Percentiles rank a stretch among this genome's conserved stretches.
Conservation (phyloP, 2,888 invertebrate genomes). For the Creontiades dilutus region DNA sequence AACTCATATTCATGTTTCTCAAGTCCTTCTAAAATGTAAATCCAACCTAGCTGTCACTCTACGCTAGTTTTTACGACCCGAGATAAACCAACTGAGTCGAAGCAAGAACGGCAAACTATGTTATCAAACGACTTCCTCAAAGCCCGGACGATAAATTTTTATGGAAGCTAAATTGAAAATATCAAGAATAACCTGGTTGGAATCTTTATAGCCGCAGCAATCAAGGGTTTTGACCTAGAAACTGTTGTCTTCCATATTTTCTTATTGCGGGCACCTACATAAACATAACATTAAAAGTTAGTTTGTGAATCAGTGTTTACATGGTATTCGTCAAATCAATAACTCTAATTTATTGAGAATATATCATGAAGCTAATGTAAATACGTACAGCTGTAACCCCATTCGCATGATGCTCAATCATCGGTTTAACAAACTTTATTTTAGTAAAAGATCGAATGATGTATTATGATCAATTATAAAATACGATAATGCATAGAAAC, state of each 20-base stretch:
- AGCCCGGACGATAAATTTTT: neutral
- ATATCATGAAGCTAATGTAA: no score
- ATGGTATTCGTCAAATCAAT: no score
- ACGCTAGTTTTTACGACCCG: constrained; percentile 1
- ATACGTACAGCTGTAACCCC: no score
- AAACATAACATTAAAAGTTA: no score
- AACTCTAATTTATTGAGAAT: no score
- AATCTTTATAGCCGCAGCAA: constrained; percentile 5
- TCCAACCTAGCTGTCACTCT: neutral
- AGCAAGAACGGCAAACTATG: constrained; percentile 15
- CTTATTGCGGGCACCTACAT: neutral
- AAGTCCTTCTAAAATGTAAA: neutral
- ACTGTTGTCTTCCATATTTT: neutral
- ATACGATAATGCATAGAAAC: no score
- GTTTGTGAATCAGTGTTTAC: no score
- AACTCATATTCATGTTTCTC: neutral
- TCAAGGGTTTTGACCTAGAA: neutral
- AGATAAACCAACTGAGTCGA: neutral
- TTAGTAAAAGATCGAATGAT: no score
- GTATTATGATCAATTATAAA: no score
- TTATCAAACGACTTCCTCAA: constrained; percentile 36
- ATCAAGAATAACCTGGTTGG: neutral
- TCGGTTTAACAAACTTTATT: no score
- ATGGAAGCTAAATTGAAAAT: neutral
- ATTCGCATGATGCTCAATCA: no score